A percentile compares a stretch with the other conserved stretches of the same genome.
Conservation (phyloP, 2,888 invertebrate genomes). For the Apoda limacodes region DNA sequence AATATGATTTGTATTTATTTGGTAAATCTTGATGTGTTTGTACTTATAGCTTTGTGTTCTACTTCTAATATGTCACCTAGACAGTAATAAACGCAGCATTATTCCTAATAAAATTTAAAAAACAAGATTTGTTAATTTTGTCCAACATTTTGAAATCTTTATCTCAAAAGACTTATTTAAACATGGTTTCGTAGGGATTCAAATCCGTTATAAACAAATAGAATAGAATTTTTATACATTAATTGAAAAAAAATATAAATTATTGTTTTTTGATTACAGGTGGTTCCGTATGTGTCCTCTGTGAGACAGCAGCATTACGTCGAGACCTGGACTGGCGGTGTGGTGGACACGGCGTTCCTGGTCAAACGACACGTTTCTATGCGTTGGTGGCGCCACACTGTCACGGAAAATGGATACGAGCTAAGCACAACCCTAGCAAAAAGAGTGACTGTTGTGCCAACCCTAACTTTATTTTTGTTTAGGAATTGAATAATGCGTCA, state of each 20-base stretch:
- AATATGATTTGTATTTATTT: constrained; percentile 9
- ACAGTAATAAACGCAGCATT: too few species aligned
- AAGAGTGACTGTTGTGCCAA: constrained; percentile 44
- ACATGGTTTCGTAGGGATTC: too few species aligned
- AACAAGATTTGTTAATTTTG: too few species aligned
- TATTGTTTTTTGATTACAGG: constrained; percentile 56
- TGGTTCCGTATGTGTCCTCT: constrained; percentile 81
- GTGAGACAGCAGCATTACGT: constrained; percentile 85
- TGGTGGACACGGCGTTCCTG: constrained; percentile 85
- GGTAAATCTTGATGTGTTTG: too few species aligned
- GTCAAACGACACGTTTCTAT: constrained; percentile 83
- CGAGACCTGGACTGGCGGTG: constrained; percentile 82
- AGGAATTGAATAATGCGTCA: constrained; percentile 18
- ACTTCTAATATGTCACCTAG: too few species aligned
- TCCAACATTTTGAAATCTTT: too few species aligned
- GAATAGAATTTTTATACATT: too few species aligned
- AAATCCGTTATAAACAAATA: too few species aligned
- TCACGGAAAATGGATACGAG: constrained; percentile 88
- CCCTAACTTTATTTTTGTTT: constrained; percentile 62
- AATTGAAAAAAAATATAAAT: too few species aligned
- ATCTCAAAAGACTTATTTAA: too few species aligned
- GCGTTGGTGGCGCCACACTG: constrained; percentile 88
- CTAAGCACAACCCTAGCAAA: constrained; percentile 40
- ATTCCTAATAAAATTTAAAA: too few species aligned
- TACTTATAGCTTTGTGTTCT: too few species aligned